Percentiles rank a stretch among this genome's conserved stretches.
Conservation (phyloP, 2,888 invertebrate species). For the Vannuccia rotundouncinata region DNA sequence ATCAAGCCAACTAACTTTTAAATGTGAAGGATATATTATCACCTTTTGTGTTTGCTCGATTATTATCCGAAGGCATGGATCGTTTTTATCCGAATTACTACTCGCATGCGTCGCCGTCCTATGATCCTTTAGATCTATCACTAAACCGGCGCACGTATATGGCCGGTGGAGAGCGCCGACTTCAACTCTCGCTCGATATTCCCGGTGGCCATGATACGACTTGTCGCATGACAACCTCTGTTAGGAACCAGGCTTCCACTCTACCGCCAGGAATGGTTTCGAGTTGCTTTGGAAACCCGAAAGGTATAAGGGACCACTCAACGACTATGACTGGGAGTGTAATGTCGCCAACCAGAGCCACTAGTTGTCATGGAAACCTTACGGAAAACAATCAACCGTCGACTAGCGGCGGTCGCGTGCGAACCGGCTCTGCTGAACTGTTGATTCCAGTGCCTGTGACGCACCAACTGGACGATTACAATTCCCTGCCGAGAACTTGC, state of each 20-base stretch:
- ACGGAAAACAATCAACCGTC: neutral
- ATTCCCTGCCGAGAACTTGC: neutral
- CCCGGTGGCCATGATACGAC: neutral
- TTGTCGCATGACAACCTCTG: constrained; percentile 9
- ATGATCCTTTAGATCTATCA: neutral
- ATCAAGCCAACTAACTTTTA: too few relatives aligned
- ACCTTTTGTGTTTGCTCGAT: too few relatives aligned
- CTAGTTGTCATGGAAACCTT: neutral
- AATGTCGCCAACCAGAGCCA: neutral
- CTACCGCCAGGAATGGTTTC: too few relatives aligned
- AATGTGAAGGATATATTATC: too few relatives aligned
- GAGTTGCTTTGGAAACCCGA: too few relatives aligned
- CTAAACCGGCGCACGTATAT: neutral
- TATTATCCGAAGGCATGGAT: too few relatives aligned
- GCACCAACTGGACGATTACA: neutral
- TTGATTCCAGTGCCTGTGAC: neutral
- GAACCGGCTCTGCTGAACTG: neutral
- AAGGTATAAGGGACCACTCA: neutral
- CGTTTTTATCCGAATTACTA: constrained; percentile 25
- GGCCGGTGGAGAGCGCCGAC: constrained; percentile 3
- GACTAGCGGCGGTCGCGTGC: neutral
- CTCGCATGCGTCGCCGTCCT: neutral
- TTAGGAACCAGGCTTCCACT: neutral
- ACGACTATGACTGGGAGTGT: neutral
- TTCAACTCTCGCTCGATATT: neutral